Evolutionary conservation across 2,888 invertebrate species (phyloP).

Genomic region (Melieria omissa): DNA sequence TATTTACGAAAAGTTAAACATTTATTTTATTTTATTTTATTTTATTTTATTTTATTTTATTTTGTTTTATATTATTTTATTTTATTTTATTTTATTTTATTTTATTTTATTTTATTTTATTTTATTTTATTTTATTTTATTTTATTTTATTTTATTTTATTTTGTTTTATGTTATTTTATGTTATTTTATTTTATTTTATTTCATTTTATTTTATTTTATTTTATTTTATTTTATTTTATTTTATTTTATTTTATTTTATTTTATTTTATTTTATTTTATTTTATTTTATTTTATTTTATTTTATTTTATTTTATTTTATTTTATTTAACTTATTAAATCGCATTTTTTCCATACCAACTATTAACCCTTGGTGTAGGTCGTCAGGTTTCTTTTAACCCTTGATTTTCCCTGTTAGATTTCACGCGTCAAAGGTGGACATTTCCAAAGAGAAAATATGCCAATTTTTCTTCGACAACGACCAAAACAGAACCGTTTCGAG

Average conservation of each 20-base stretch:
- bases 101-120: neutral
- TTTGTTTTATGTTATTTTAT: no score
- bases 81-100: neutral
- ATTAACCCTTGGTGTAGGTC: no score
- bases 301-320: neutral
- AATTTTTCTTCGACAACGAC: no score
- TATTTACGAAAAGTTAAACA: neutral
- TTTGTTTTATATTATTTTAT: slow-evolving; percentile 3
- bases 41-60: neutral
- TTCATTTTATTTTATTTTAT: slow-evolving; percentile 51
- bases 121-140: neutral
- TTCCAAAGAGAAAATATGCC: no score
- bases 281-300: slow-evolving; percentile 52
- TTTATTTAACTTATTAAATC: neutral
- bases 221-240: slow-evolving; percentile 41
- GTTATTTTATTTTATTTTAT: slow-evolving; percentile 46
- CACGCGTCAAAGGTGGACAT: no score
- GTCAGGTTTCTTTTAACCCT: no score
- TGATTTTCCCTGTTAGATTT: no score
- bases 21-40: slow-evolving; percentile 5
- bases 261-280: slow-evolving; percentile 25
- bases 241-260: slow-evolving; percentile 20
- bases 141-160: neutral
- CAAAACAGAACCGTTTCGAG: no score
- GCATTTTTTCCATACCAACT: no score